phyloP scores from a whole-genome alignment of 1,140 invertebrate genomes.

The Trichonephila inaurata region DNA sequence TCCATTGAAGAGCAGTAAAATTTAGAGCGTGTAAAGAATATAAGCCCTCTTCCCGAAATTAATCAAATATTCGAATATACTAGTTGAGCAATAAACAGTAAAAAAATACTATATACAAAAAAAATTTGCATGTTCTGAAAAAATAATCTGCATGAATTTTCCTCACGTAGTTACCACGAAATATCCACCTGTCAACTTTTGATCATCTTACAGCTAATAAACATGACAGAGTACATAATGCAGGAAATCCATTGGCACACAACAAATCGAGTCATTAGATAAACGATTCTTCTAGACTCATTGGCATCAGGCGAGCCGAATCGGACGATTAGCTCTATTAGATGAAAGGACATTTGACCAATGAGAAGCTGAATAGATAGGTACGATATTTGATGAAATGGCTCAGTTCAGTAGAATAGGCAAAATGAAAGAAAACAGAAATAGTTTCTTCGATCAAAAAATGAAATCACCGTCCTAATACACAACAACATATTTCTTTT shows the following conservation, averaged over 20 bases:
- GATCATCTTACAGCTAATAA: background rate
- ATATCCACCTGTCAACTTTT: background rate
- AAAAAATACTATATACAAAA: no score
- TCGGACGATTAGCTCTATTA: background rate
- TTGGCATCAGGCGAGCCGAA: background rate
- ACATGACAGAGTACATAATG: background rate
- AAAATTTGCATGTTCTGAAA: no score
- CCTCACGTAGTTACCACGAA: no score
- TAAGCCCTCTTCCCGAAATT: no score
- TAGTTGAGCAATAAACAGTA: no score
- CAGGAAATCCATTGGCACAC: background rate
- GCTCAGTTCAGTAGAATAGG: background rate
- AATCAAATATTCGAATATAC: no score
- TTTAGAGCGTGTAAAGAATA: no score
- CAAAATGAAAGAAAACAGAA: background rate
- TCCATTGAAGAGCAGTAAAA: no score
- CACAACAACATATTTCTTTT: no score
- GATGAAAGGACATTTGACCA: slow-evolving; percentile 25
- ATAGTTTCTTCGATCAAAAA: no score
- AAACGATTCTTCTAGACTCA: background rate
- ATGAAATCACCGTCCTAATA: no score
- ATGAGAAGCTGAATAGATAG: background rate
- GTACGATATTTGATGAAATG: background rate
- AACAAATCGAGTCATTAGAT: background rate
- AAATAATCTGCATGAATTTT: no score